A percentile compares a stretch with the other conserved stretches of the same genome.
These are phyloP conservation scores for Cheilosia urbana DNA, from an alignment of 2,888 invertebrate species.

Conservation along the genomic window DNA sequence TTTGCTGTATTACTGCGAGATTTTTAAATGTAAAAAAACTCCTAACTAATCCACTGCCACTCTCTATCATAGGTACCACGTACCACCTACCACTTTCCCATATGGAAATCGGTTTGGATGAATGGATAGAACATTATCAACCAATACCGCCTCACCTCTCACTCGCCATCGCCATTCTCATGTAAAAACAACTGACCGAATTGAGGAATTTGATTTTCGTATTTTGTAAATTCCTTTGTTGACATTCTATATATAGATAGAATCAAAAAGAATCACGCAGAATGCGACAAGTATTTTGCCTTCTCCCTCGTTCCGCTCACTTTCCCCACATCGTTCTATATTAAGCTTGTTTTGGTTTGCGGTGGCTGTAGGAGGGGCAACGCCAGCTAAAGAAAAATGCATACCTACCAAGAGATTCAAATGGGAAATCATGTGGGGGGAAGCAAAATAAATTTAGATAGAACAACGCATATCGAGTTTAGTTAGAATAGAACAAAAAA, in stretches of 20 bases:
- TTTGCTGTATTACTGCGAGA: too few species aligned
- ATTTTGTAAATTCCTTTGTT: constrained; percentile 51
- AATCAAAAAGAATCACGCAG: constrained; percentile 37
- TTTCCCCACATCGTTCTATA: neutral
- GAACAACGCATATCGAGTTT: constrained; percentile 18
- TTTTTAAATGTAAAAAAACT: neutral
- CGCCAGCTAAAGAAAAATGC: neutral
- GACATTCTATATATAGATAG: constrained; percentile 58
- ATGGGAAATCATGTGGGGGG: constrained; percentile 16
- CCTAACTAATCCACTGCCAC: neutral
- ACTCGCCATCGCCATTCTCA: neutral
- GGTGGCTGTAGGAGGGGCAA: neutral
- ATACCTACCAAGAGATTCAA: constrained; percentile 18
- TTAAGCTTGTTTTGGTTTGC: constrained; percentile 1
- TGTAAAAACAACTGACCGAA: constrained; percentile 1
- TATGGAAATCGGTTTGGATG: neutral
- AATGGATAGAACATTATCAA: neutral
- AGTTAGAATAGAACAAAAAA: neutral
- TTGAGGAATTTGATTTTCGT: constrained; percentile 34
- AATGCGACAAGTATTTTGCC: constrained; percentile 6
- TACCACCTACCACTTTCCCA: neutral
- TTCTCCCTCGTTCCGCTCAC: constrained; percentile 27
- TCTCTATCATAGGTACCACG: neutral
- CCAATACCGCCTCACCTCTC: constrained; percentile 4
- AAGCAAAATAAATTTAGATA: constrained; percentile 16